Evolutionary conservation across 2,797 vertebrate species (phyloP).

Genomic region (Alectoris magna): DNA sequence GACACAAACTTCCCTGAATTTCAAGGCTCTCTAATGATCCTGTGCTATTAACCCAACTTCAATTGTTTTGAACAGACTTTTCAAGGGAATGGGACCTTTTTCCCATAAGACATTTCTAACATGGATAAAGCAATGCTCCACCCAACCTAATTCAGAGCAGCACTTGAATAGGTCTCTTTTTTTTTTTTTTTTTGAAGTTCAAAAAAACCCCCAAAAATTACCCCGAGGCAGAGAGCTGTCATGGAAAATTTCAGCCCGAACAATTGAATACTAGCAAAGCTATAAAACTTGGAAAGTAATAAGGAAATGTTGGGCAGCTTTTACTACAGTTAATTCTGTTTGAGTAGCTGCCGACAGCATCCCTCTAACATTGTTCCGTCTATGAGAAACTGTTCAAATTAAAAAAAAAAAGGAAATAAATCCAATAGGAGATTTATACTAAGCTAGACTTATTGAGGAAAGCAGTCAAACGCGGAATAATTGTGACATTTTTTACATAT

Average conservation of each 20-base stretch:
- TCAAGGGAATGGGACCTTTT: background rate
- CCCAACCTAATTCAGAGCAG: background rate
- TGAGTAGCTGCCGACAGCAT: background rate
- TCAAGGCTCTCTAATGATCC: background rate
- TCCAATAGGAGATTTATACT: background rate
- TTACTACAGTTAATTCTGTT: slow-evolving; percentile 16
- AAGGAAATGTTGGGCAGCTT: slow-evolving; percentile 13
- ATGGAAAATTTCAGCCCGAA: background rate
- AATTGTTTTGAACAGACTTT: background rate
- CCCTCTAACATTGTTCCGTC: background rate
- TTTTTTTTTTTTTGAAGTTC: background rate
- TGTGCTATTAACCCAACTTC: background rate
- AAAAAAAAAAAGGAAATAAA: background rate
- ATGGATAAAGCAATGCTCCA: background rate
- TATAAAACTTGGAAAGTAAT: slow-evolving; percentile 25
- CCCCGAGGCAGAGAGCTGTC: background rate
- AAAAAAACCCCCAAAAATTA: background rate
- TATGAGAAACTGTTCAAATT: background rate
- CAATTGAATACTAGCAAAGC: slow-evolving; percentile 24
- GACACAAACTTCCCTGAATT: background rate
- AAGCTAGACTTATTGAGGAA: background rate
- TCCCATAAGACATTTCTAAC: background rate
- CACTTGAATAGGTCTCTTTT: background rate
- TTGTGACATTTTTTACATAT: background rate
- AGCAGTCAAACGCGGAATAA: background rate